Conservation (phyloP, 2,113 vertebrate genomes). For the Cyanistes caeruleus region DNA sequence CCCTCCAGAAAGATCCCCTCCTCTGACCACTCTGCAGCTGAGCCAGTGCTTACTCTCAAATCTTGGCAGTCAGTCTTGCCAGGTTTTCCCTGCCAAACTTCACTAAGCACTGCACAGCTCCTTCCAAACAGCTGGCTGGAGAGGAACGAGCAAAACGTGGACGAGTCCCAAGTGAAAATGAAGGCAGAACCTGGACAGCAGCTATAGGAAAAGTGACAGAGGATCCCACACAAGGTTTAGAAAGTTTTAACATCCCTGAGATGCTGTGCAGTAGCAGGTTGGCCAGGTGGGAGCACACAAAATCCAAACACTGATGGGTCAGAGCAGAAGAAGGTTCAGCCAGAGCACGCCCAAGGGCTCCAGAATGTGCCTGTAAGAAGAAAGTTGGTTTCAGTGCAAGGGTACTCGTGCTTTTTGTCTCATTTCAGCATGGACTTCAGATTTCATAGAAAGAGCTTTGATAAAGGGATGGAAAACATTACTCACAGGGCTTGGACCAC, state of each 20-base stretch:
- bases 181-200: background rate
- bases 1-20: background rate
- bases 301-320: background rate
- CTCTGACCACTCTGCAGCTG: background rate
- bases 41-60: background rate
- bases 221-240: background rate
- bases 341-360: background rate
- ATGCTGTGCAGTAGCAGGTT: background rate
- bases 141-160: fast-evolving
- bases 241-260: background rate
- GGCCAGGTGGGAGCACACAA: background rate
- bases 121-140: background rate
- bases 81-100: background rate
- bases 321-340: background rate
- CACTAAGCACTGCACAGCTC: background rate
- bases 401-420: background rate
- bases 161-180: background rate
- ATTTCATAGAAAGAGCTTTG: background rate
- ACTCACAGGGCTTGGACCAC: background rate
- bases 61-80: background rate
- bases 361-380: background rate
- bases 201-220: background rate
- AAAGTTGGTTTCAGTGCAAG: background rate
- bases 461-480: background rate
- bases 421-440: background rate